Conservation (phyloP, 2,888 invertebrate genomes). For the Drosophila mercatorum region DNA sequence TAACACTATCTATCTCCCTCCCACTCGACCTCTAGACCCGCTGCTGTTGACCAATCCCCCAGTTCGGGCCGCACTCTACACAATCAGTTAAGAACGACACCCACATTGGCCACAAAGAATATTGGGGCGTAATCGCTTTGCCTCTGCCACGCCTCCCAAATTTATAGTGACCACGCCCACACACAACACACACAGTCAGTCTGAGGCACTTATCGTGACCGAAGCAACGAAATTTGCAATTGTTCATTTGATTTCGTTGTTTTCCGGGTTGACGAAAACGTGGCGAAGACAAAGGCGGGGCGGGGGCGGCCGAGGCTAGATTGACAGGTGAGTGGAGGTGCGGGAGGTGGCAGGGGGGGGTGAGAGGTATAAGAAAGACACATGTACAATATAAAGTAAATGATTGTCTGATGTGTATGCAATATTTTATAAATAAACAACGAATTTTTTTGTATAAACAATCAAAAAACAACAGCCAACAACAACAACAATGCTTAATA, state of each 20-base stretch:
- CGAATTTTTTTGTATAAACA: constrained; percentile 56
- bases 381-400: constrained; percentile 56
- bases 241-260: constrained; percentile 56
- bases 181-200: constrained; percentile 3
- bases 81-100: constrained; percentile 47
- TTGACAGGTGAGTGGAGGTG: not conserved
- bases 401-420: constrained; percentile 69
- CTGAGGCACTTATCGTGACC: constrained; percentile 36
- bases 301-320: not conserved
- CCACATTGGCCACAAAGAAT: constrained; percentile 22
- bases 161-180: constrained; percentile 45
- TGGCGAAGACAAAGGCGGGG: not conserved
- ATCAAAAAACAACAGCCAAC: constrained; percentile 39
- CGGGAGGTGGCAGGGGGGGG: not conserved
- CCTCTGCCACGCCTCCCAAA: constrained; percentile 7
- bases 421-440: constrained; percentile 71
- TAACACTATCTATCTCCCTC: constrained; percentile 5
- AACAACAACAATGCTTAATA: constrained; percentile 26
- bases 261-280: constrained; percentile 57
- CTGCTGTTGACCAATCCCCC: constrained; percentile 30
- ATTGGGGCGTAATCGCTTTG: not conserved
- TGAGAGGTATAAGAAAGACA: constrained; percentile 20
- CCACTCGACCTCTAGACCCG: constrained; percentile 27
- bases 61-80: constrained; percentile 1
- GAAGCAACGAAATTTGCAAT: constrained; percentile 51